Evolutionary conservation across 1,140 invertebrate species (phyloP).

Genomic region (Drosophila melanica): DNA sequence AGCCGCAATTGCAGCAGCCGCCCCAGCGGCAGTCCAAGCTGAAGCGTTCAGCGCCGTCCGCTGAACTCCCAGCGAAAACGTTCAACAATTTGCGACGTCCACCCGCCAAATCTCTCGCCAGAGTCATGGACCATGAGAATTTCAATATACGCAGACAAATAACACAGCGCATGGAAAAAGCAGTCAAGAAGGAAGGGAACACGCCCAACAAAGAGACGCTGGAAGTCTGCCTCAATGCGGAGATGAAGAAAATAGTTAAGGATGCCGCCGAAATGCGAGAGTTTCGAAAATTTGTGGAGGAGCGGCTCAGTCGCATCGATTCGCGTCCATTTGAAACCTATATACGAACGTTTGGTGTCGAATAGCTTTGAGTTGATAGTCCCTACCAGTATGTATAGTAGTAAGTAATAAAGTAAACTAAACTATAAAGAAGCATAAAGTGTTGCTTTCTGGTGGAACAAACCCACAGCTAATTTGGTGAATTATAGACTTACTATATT

Average conservation of each 20-base stretch:
- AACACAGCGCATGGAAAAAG: constrained; percentile 30
- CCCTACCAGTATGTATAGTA: not conserved
- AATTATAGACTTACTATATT: no score
- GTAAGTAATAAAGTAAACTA: no score
- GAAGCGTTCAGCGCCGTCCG: not conserved
- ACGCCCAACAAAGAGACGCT: constrained; percentile 3
- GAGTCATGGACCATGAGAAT: constrained; percentile 62
- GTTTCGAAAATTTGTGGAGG: constrained; percentile 62
- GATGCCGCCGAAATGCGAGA: constrained; percentile 46
- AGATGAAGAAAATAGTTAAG: constrained; percentile 31
- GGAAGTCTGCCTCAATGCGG: constrained; percentile 19
- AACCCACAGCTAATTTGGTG: no score
- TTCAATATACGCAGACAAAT: constrained; percentile 53
- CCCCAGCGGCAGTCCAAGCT: not conserved
- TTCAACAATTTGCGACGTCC: constrained; percentile 26
- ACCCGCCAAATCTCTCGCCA: constrained; percentile 53
- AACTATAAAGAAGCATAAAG: no score
- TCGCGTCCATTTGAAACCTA: constrained; percentile 56
- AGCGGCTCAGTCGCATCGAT: constrained; percentile 47
- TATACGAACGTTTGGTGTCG: constrained; percentile 43
- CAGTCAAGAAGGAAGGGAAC: constrained; percentile 10
- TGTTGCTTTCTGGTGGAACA: no score
- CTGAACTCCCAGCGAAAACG: not conserved
- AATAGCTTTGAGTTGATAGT: constrained; percentile 20
- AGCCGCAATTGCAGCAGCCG: not conserved